Evolutionary conservation across 2,888 invertebrate species (phyloP), one percentile per base, ranked within the genome.

Genomic region (Stenchaetothrips biformis): DNA sequence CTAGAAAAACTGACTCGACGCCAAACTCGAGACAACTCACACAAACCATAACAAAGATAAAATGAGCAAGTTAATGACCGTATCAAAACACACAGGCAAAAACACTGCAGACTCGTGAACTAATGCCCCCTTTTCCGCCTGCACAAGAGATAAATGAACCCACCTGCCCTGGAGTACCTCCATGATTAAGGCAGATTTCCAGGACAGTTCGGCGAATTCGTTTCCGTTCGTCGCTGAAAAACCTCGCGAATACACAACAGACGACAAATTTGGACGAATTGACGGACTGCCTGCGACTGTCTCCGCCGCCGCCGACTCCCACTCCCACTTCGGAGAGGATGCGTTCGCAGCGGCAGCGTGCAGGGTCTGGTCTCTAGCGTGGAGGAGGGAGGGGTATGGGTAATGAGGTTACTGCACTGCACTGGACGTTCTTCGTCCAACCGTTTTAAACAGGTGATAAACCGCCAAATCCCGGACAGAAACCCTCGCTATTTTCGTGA

Each of bases 251-350:
- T 11, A 21, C 67, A n/a, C 67, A 4, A 74, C 67, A 74, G 67
- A 74, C 67, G 67, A 74, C 67, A 74, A 74, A 74, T 74, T 74
- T 25, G 7, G 67, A 74, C 67, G 25, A 74, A 74, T 74, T 74
- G 67, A 25, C 67, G 67, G 67, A 74, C 67, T 8, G 67, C 37
- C 37, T 37, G 37, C 37, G 2, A 1, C 37, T 37, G 2, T 37
- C 1, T 4, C 37, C 37, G 37, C 37, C 2, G 37, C 37, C 37
- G 37, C 37, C 37, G 37, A 37, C 37, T 37, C 37, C 37, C 37
- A 37, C 37, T 37, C 37, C 37, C 37, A 37, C 37, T 37, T 4
- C n/a, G n/a, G n/a, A 37, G 4, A 2, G 37, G 37, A 37, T 37
- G 37, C 37, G 37, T 37, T 37, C 37, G 37, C 37, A 4, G 4